Conservation (phyloP, 2,797 vertebrate genomes). For the Bryconaethiops microstoma region DNA sequence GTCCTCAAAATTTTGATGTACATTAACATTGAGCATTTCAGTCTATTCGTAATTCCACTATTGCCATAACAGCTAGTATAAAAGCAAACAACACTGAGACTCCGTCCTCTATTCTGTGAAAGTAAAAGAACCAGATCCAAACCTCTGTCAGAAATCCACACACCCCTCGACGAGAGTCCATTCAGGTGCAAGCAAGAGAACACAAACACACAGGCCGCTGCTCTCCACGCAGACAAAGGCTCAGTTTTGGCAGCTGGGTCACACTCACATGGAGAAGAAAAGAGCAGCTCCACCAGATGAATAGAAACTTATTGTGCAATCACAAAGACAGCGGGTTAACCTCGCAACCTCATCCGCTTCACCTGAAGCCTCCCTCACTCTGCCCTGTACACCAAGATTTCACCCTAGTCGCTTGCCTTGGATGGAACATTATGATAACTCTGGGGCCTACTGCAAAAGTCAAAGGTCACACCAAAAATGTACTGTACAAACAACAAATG, state of each 20-base stretch:
- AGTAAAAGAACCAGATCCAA: constrained; percentile 72
- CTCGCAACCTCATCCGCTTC: constrained; percentile 78
- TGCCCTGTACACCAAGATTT: constrained; percentile 2
- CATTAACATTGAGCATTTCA: neutral
- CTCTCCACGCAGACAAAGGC: constrained; percentile 60
- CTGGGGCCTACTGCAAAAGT: neutral
- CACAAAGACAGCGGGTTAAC: constrained; percentile 80
- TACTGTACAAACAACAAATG: neutral
- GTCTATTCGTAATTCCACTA: neutral
- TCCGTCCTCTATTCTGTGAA: constrained; percentile 3
- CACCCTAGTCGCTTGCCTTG: neutral
- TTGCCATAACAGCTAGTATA: neutral
- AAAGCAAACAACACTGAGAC: neutral
- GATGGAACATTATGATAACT: neutral
- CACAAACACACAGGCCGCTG: constrained; percentile 67
- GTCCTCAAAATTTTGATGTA: neutral
- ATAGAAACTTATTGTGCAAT: constrained; percentile 77
- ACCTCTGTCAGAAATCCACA: constrained; percentile 57
- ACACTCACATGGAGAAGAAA: constrained; percentile 73
- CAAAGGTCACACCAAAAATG: neutral
- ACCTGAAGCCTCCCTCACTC: constrained; percentile 67
- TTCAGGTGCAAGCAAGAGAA: constrained; percentile 74
- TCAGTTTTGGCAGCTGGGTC: constrained; percentile 65
- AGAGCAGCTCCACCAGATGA: constrained; percentile 79
- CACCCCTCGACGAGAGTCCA: constrained; percentile 60